phyloP scores from a whole-genome alignment of 2,797 vertebrate species.

The Lepidocolaptes lacrymiger region DNA sequence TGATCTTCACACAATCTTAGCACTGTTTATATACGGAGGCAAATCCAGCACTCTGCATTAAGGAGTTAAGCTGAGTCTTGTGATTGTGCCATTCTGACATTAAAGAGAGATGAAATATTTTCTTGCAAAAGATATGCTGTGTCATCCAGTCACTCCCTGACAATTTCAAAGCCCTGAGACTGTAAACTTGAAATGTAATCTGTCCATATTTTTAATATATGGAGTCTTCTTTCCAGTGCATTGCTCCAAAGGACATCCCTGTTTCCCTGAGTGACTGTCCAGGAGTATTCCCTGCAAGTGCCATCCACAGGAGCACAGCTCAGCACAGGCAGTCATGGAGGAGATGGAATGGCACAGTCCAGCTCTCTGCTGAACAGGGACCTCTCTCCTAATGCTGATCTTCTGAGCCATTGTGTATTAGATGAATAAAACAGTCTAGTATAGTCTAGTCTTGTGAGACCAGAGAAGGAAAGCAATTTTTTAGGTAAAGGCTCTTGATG shows the following conservation, averaged over 20 bases:
- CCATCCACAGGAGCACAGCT: not conserved
- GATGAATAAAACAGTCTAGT: not conserved
- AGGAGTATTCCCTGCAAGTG: not conserved
- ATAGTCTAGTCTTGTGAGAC: not conserved
- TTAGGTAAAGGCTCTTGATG: not conserved
- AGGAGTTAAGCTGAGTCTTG: not conserved
- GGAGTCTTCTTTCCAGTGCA: not conserved
- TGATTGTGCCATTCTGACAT: not conserved
- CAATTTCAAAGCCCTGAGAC: not conserved
- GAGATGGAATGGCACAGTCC: not conserved
- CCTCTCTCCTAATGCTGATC: not conserved
- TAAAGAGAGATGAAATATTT: not conserved
- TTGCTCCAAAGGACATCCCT: not conserved
- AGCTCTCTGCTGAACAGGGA: not conserved
- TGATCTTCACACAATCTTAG: not conserved
- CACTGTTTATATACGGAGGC: not conserved
- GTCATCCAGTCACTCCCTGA: not conserved
- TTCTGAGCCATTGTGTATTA: not conserved
- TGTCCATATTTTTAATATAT: rapidly evolving
- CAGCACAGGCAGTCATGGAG: not conserved
- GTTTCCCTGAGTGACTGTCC: not conserved
- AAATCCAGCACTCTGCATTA: not conserved
- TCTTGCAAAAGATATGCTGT: not conserved
- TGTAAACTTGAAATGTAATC: not conserved
- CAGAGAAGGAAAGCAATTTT: not conserved